Evolutionary conservation across 2,113 vertebrate genomes (phyloP).

Genomic region (Ailurus styani): DNA sequence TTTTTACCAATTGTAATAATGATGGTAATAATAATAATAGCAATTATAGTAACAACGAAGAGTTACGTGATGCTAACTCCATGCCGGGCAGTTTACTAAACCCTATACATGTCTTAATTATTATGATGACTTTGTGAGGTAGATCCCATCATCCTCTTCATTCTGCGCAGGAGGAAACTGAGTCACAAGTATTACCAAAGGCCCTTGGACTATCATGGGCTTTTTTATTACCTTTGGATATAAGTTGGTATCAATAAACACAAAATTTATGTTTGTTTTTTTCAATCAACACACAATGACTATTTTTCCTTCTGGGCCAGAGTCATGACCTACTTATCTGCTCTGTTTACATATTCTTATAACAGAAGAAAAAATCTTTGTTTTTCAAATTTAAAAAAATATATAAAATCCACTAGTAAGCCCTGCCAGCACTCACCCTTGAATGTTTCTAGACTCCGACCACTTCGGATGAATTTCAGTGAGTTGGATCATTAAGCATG

Average conservation of each 20-base stretch:
- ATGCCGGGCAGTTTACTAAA: neutral
- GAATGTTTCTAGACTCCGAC: neutral
- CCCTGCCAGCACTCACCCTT: neutral
- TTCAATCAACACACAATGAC: neutral
- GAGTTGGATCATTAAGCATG: neutral
- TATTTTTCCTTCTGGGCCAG: neutral
- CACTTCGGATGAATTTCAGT: neutral
- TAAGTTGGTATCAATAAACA: neutral
- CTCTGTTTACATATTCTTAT: neutral
- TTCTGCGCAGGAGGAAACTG: neutral
- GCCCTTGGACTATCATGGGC: neutral
- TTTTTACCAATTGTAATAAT: neutral
- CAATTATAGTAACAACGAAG: neutral
- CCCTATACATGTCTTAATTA: neutral
- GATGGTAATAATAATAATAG: neutral
- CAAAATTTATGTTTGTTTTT: neutral
- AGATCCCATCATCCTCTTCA: neutral
- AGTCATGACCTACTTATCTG: neutral
- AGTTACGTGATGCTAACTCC: neutral
- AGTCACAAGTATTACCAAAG: neutral
- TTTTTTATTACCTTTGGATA: neutral
- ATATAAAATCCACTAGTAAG: neutral
- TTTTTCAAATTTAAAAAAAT: neutral
- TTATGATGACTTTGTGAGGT: neutral
- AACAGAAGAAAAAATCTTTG: neutral